Evolutionary conservation across 2,888 invertebrate genomes (phyloP), one percentile per base, ranked within the genome.

Genomic region (Neoascia interrupta): DNA sequence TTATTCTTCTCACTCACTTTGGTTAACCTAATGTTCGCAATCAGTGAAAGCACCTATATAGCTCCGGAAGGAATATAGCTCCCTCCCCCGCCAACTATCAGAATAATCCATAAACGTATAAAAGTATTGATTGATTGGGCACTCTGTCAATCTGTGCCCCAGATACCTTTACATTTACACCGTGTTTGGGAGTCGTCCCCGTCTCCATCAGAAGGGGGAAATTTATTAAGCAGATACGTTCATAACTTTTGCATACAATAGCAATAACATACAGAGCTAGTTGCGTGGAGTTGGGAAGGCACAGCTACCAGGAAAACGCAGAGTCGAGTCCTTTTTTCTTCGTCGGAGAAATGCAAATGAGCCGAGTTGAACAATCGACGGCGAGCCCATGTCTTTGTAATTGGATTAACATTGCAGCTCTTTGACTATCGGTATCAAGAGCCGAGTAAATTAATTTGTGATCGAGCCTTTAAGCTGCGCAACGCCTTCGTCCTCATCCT

Each of bases 111-210:
- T 41, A 60, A 54, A 31, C 31, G 60, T 53, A 60, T 31, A 61
- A 61, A 37, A 37, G 26, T 61, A 63, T 63, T 72, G 61, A 72
- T 72, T 72, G 63, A 72, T 72, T 53, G 63, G 53, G n/a, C n/a
- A n/a, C 54, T 72, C 49, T 54, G 63, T 72, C 72, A 54, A 72
- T 47, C 34, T 54, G 36, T 39, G 28, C 47, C n/a, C n/a, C 45
- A 53, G 45, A 61, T 45, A 37, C 54, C 37, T 45, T 16, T 18
- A n/a, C n/a, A n/a, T n/a, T n/a, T n/a, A n/a, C n/a, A 49, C 49
- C 26, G 39, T n/a, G 21, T 58, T 58, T 15, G 39, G 41, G 41
- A n/a, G n/a, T n/a, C n/a, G n/a, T n/a, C n/a, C n/a, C n/a, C n/a
- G 58, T 15, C 47, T 63, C 47, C 54, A 4, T 3, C 10, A 26